Evolutionary conservation across 2,888 invertebrate species (phyloP).

Genomic region (Eupeodes luniger): DNA sequence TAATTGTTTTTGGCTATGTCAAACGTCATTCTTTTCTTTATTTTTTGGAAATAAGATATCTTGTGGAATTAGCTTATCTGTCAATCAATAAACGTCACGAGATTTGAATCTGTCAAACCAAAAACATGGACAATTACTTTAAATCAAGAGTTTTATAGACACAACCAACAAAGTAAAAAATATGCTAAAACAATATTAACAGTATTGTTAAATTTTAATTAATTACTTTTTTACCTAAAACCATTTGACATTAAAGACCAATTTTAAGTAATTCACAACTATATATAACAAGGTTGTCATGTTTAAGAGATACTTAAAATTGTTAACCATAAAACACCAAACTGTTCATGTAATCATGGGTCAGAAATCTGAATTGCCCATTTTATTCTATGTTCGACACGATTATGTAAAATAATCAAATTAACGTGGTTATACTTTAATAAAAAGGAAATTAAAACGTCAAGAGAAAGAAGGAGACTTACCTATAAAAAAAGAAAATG

Average conservation of each 20-base stretch:
- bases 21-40: background rate
- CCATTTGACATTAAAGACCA: constrained; percentile 4
- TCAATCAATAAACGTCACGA: background rate
- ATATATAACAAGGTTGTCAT: constrained; percentile 3
- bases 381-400: constrained; percentile 7
- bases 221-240: background rate
- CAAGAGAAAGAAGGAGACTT: too few species aligned
- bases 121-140: background rate
- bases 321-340: constrained; percentile 6
- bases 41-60: background rate
- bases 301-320: background rate
- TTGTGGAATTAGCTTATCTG: background rate
- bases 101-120: background rate
- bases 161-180: background rate
- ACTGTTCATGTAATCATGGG: background rate
- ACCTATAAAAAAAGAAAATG: background rate
- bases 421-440: background rate
- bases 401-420: constrained; percentile 12
- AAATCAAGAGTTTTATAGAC: background rate
- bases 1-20: background rate
- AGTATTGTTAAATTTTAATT: background rate
- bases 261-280: constrained; percentile 1
- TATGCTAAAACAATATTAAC: background rate
- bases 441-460: background rate
- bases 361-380: constrained; percentile 13